Conservation (phyloP, 1,140 invertebrate species). For the Lasioglossum baleicum region DNA sequence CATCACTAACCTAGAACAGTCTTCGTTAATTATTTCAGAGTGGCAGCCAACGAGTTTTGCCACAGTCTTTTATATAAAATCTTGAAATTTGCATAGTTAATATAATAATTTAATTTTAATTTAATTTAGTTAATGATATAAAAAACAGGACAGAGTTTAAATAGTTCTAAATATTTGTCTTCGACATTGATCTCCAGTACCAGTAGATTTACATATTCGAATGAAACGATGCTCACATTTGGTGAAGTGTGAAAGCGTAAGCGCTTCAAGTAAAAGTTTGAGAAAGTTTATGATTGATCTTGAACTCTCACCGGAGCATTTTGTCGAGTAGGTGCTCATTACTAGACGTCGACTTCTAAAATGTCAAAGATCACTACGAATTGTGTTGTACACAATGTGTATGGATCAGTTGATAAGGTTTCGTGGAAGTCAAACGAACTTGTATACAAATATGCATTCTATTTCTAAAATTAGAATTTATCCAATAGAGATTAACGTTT, state of each 20-base stretch:
- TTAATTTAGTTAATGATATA: no score
- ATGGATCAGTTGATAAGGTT: neutral
- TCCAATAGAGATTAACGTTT: no score
- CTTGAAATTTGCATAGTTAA: no score
- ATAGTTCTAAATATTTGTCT: neutral
- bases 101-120: no score
- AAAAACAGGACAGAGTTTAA: no score
- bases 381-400: neutral
- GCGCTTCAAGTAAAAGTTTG: neutral
- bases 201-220: neutral
- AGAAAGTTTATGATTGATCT: neutral
- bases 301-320: conserved; percentile 1
- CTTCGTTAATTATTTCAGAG: neutral
- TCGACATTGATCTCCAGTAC: neutral
- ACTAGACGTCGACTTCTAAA: neutral
- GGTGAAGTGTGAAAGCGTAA: conserved; percentile 5
- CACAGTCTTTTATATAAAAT: no score
- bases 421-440: neutral
- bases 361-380: neutral
- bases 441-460: neutral
- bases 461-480: no score
- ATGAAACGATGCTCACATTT: neutral
- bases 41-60: no score
- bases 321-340: neutral
- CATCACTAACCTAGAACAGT: no score